Base-by-base conservation (phyloP, 2,888 invertebrate species). In the Mythimna pallens region DNA sequence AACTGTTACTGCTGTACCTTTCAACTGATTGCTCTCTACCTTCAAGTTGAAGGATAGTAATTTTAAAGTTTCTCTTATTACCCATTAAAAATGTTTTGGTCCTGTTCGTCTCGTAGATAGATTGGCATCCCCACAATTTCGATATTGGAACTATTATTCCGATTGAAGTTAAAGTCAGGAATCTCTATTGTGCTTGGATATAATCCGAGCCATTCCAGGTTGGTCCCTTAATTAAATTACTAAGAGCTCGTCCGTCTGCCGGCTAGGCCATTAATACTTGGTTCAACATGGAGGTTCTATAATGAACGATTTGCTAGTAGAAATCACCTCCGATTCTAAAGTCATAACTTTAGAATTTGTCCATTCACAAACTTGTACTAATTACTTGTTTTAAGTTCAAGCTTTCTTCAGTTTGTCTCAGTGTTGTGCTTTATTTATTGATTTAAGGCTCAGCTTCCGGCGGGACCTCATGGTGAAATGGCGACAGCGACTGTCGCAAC, bases 161-260 rank as follows among this genome's bases (percentile, higher is more conserved):
- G 36, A 67, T 55, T 12, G 5, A 58, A 55, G 3, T 25, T 25
- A 34, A 62, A 62, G 43, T 30, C 22, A 57, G 68, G 74, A 61
- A 70, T 69, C n/a, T 69, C 65, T 61, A 64, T 65, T 58, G 59
- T 66, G 34, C 64, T 20, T 50, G 59, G 54, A 67, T 43, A 59
- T 66, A 54, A 83, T 75, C 52, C 76, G 20, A 65, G 59, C 10
- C 25, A 47, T 57, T 22, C 59, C 47, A 74, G 25, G 40, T 69
- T 69, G 43, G 50, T 47, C 25, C 61, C 58, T 73, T 82, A 80
- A 80, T 83, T 71, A 76, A 81, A 83, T 81, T 58, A 70, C 65
- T 74, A 50, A 63, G 52, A 30, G 65, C 50, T 72, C 8, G 20
- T 62, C 40, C 30, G 20, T 66, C 52, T 57, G 52, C 30, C 62